These are phyloP conservation scores for Nephrotoma guestfalica DNA, from an alignment of 2,888 invertebrate species.

Conservation along the genomic window DNA sequence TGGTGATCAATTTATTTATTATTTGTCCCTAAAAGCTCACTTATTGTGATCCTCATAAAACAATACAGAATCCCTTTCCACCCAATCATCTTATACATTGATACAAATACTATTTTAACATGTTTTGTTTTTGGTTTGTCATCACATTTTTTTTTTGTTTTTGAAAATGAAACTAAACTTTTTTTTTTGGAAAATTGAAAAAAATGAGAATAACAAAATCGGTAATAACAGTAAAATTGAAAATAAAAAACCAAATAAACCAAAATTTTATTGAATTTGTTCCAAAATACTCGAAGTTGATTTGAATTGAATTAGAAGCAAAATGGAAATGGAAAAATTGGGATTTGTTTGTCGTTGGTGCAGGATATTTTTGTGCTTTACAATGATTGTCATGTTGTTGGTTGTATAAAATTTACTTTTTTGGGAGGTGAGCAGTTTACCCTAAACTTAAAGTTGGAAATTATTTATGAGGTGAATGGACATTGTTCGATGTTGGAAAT, in stretches of 20 bases:
- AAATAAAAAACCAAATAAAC: background rate
- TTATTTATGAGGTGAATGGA: no score
- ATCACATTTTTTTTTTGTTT: background rate
- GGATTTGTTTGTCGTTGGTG: background rate
- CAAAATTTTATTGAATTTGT: background rate
- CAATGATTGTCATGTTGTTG: background rate
- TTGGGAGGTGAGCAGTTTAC: no score
- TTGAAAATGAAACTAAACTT: background rate
- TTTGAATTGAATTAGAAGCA: background rate
- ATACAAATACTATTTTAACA: background rate
- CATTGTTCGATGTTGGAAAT: no score
- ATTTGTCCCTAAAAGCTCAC: background rate
- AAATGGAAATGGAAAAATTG: background rate
- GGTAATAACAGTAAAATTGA: background rate
- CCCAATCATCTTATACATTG: background rate
- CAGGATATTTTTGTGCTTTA: background rate
- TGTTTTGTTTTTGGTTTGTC: background rate
- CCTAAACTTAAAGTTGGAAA: no score
- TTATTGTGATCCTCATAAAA: background rate
- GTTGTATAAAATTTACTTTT: no score
- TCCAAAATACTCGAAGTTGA: background rate
- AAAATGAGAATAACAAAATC: background rate
- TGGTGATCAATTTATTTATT: background rate
- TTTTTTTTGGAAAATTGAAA: background rate
- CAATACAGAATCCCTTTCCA: background rate